Evolutionary conservation across 1,140 invertebrate species (phyloP).

Genomic region (Chionoecetes opilio): DNA sequence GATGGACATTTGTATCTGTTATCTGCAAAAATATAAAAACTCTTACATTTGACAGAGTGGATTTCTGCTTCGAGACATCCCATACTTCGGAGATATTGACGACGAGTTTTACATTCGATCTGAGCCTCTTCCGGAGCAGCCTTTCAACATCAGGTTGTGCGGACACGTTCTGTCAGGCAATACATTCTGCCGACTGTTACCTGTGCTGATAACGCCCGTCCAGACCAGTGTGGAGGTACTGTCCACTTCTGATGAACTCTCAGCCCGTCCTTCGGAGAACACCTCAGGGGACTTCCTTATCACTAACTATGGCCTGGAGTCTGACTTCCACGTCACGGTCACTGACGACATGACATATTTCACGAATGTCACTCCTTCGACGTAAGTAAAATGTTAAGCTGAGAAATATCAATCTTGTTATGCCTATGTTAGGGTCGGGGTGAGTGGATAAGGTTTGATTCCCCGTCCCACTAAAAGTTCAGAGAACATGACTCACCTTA

Average conservation of each 20-base stretch:
- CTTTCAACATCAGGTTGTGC: conserved; percentile 66
- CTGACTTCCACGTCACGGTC: conserved; percentile 59
- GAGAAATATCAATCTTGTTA: no score
- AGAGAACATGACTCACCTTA: no score
- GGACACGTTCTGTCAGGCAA: conserved; percentile 70
- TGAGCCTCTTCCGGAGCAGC: conserved; percentile 67
- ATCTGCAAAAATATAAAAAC: not conserved
- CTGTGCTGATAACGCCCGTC: conserved; percentile 67
- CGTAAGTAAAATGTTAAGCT: not conserved
- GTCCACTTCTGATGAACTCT: conserved; percentile 47
- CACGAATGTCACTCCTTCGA: not conserved
- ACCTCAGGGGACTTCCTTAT: conserved; percentile 51
- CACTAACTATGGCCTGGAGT: conserved; percentile 62
- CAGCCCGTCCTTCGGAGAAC: conserved; percentile 44
- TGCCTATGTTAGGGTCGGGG: no score
- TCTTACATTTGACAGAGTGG: conserved; percentile 31
- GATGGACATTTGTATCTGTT: not conserved
- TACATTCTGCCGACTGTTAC: conserved; percentile 54
- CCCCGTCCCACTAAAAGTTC: no score
- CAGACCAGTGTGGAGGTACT: conserved; percentile 63
- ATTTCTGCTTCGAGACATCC: not conserved
- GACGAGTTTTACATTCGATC: conserved; percentile 75
- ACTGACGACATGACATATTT: conserved; percentile 64
- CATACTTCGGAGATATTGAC: conserved; percentile 60
- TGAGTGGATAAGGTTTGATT: no score